A percentile compares a stretch with the other conserved stretches of the same genome.
Evolutionary conservation across 1,140 invertebrate species (phyloP).

Genomic region (Eumeta japonica): DNA sequence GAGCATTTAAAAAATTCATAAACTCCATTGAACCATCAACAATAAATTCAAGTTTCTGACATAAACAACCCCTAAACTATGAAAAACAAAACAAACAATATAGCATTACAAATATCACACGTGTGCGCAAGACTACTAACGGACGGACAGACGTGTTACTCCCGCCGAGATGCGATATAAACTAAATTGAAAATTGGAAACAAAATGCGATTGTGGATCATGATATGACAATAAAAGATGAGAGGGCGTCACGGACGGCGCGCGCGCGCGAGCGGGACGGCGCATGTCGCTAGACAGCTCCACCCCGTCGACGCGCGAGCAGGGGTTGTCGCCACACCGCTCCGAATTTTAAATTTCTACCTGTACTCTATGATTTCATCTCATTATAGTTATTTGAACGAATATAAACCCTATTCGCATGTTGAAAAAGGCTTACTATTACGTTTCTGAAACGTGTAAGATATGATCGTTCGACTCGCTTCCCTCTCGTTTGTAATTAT

Average conservation of each 20-base stretch:
- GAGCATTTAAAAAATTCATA: conserved; percentile 39
- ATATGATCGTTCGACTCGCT: no score
- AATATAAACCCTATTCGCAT: conserved; percentile 30
- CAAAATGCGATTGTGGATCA: conserved; percentile 53
- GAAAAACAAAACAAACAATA: conserved; percentile 15
- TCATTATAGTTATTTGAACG: conserved; percentile 14
- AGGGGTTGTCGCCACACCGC: conserved; percentile 50
- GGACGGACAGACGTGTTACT: conserved; percentile 39
- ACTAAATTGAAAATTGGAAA: conserved; percentile 57
- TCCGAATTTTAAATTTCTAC: conserved; percentile 46
- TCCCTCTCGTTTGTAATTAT: conserved; percentile 51
- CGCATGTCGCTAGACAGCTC: conserved; percentile 31
- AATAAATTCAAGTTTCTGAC: no score
- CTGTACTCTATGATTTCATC: conserved; percentile 27
- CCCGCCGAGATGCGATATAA: conserved; percentile 50
- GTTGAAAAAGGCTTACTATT: conserved; percentile 15
- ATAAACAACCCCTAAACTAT: conserved; percentile 19
- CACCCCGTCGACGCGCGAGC: conserved; percentile 34
- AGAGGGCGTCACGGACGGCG: conserved; percentile 33
- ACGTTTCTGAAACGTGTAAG: no score
- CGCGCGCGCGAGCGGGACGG: conserved; percentile 23
- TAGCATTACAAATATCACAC: conserved; percentile 26
- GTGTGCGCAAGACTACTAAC: conserved; percentile 31
- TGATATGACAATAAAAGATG: conserved; percentile 54
- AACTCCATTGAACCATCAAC: conserved; percentile 40